Evolutionary conservation across 2,888 invertebrate species (phyloP), one percentile per base, ranked within the genome.

Genomic region (Dastarcus helophoroides): DNA sequence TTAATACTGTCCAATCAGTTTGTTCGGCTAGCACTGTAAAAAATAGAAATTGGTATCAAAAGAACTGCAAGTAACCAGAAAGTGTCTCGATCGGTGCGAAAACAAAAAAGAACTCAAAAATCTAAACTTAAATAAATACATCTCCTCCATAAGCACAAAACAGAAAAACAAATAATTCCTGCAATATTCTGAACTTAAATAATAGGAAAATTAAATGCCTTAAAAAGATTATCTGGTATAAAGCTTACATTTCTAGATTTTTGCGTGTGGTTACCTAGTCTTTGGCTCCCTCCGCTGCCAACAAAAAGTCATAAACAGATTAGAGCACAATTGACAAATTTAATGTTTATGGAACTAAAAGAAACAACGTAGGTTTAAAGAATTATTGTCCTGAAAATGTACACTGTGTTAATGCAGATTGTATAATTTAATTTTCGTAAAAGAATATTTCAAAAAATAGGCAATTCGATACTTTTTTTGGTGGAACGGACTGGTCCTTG

Each of bases 11-110:
- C 69, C 77, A 80, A 22, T 78, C 76, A 0, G 70, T 71, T 60
- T 80, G 81, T 50, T 77, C 72, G 0, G 82, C 82, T 56, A 83
- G 61, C 26, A 77, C 83, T 83, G 63, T 3, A 64, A 65, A 35
- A n/a, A 41, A 44, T 34, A 42, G 41, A 46, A 32, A 46, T 9
- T 29, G 4, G 9, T 17, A 36, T 38, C 24, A 39, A 29, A 10
- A 44, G 24, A 14, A 30, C 34, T 29, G 33, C 23, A 35, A 34
- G 35, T 16, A 17, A 22, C 26, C 28, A 31, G 13, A 37, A 14
- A 30, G 29, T 47, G 46, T 36, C 48, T 42, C n/a, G n/a, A n/a
- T n/a, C 44, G 6, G 6, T 28, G 22, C 26, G 15, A 14, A 14
- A 31, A 31, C 7, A 22, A 9, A 29, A 31, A 31, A 30, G 4